Percentiles rank a stretch among this genome's conserved stretches.
Conservation (phyloP, 2,888 invertebrate species). For the Drosophila incognita region DNA sequence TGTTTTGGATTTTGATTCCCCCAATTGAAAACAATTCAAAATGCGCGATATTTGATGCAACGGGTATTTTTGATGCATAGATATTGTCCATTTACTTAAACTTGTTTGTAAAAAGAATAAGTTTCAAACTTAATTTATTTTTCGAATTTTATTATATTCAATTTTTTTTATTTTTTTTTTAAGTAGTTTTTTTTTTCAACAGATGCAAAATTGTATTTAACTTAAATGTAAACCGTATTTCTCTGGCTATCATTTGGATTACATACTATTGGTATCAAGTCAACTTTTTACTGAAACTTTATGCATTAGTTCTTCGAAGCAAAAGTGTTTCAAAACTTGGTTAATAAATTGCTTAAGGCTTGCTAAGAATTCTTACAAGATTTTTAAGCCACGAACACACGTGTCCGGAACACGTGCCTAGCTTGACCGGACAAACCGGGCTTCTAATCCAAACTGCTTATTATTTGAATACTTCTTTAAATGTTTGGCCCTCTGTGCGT, state of each 20-base stretch:
- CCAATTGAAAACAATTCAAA: background rate
- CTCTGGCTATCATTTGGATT: background rate
- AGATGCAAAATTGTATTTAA: background rate
- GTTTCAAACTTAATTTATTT: background rate
- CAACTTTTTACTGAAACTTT: background rate
- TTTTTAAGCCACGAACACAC: background rate
- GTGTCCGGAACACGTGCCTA: constrained; percentile 15
- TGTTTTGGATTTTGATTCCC: background rate
- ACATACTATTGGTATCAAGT: background rate
- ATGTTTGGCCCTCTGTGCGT: constrained; percentile 7
- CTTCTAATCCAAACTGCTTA: constrained; percentile 10
- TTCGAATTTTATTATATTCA: background rate
- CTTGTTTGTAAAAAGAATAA: background rate
- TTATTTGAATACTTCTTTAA: constrained; percentile 16
- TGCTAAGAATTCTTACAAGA: background rate
- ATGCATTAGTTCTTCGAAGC: background rate
- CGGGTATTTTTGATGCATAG: background rate
- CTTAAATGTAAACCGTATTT: background rate
- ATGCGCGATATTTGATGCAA: background rate
- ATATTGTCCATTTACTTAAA: background rate
- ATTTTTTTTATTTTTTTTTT: background rate
- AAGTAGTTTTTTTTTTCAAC: background rate
- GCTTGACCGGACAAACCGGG: background rate
- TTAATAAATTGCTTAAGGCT: background rate
- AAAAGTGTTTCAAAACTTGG: background rate